Base-by-base conservation (phyloP, 1,140 invertebrate species). In the Lethrus apterus region DNA sequence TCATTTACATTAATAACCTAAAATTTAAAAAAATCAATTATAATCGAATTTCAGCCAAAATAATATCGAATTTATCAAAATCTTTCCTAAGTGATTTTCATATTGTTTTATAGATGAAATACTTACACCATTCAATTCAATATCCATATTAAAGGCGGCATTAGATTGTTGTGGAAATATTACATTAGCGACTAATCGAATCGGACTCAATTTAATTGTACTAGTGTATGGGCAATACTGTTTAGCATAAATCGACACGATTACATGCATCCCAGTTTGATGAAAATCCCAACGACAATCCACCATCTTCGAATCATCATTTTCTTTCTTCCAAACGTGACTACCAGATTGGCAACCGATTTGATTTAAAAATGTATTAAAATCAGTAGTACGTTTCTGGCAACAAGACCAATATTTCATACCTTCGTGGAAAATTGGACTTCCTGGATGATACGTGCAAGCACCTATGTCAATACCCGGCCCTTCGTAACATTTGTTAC, bases 341-440 rank as follows among this genome's bases (percentile, higher is more conserved):
- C 71, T 73, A 2, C 91, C 93, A 44, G 73, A 74, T 10, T 75
- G 73, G 68, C 96, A 99, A 0, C 86, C 86, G 31, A 77, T 77
- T 73, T 98, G 94, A 33, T 84, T 83, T 19, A 98, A 71, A 65
- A 98, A 98, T 9, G 75, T 76, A 44, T 86, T 78, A 67, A 99
- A 99, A 64, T 99, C 93, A 8, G 89, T 85, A 1, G 95, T 98
- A 59, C 85, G 86, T 58, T 86, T 89, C 53, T 86, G 77, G 62
- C 95, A 99, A 63, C 96, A 99, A 0, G 91, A 88, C 95, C 95
- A 99, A 68, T 83, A 99, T 69, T 99, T 99, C 64, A 98, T 73
- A 0, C 93, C 96, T 75, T 99, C 96, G 63, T 99, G 96, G 66
- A 99, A 99, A 31, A 99, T 77, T 2, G 95, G 91, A 11, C 74